phyloP scores from a whole-genome alignment of 2,888 invertebrate species.

The Trissoscelio sp. region DNA sequence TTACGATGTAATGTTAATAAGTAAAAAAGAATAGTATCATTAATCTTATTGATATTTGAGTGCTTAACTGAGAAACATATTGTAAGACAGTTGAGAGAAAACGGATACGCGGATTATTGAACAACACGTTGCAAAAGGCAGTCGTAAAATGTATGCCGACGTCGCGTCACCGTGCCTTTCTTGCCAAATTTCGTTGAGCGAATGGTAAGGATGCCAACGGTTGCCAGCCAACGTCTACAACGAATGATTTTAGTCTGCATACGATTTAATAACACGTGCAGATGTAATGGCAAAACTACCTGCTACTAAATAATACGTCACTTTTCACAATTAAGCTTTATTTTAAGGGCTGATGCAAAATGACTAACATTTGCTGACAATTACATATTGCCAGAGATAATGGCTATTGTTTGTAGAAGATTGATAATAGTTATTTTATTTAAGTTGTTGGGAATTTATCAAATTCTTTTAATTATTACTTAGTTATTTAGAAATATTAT shows the following conservation, averaged over 20 bases:
- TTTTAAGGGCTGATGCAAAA: neutral
- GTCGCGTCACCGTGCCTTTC: constrained; percentile 43
- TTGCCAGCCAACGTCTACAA: constrained; percentile 47
- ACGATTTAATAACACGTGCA: constrained; percentile 48
- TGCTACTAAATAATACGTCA: constrained; percentile 8
- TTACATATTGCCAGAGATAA: no score
- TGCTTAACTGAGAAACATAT: neutral
- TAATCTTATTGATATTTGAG: neutral
- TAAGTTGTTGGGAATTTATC: no score
- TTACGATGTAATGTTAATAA: no score
- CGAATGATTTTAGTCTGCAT: constrained; percentile 63
- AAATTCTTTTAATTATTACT: no score
- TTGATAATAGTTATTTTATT: no score
- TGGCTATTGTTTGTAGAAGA: no score
- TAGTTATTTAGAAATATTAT: no score
- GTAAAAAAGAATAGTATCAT: no score
- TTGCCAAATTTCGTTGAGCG: constrained; percentile 55
- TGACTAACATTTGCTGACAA: no score
- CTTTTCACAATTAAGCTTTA: neutral
- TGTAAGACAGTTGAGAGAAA: constrained; percentile 13
- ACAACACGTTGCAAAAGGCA: constrained; percentile 28
- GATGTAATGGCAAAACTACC: constrained; percentile 22
- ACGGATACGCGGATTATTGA: constrained; percentile 33
- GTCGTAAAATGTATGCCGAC: constrained; percentile 50
- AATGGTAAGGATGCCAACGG: constrained; percentile 43